Base-by-base conservation (phyloP, 2,797 vertebrate genomes). In the Gila robusta region DNA sequence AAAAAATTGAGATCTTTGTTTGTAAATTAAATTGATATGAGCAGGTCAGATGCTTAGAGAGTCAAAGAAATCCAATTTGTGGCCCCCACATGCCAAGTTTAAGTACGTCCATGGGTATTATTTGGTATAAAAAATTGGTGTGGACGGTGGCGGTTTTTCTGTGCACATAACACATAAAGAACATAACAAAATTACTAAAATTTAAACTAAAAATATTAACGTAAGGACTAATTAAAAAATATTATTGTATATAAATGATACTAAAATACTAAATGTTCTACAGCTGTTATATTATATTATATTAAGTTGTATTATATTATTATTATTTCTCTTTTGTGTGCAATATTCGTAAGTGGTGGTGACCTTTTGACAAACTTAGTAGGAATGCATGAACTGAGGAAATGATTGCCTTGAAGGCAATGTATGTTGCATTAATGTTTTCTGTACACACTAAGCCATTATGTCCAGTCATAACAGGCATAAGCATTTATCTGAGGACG, bases 401-500 rank as follows among this genome's bases (percentile, higher is more conserved):
- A 26, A 28, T 62, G 0, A 52, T n/a, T n/a, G 21, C 5, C 11
- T 56, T n/a, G 35, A 78, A 78, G 6, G 52, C 35, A 59, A 78
- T 39, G 12, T 78, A 39, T 78, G 23, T 59, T n/a, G 37, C 19
- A 8, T 37, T 56, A 12, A 41, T 59, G 2, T 62, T 62, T 79
- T 79, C 5, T 8, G 23, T 64, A 41, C 16, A 62, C 19, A 62
- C 54, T 62, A 64, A 64, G 54, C 12, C 35, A 49, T 49, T 14
- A 37, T 64, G 19, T 52, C 78, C 9, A 52, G 54, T 76, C 39
- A 59, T 26, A 80, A 64, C 35, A 41, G 66, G 62, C 62, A 32
- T 39, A 66, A 28, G 59, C 11, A 80, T 80, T 64, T 70, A 26
- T 32, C n/a, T 70, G 74, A 70, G 83, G 77, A 85, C 54, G 28